Conservation (phyloP, 2,888 invertebrate genomes). For the Idaea straminata region DNA sequence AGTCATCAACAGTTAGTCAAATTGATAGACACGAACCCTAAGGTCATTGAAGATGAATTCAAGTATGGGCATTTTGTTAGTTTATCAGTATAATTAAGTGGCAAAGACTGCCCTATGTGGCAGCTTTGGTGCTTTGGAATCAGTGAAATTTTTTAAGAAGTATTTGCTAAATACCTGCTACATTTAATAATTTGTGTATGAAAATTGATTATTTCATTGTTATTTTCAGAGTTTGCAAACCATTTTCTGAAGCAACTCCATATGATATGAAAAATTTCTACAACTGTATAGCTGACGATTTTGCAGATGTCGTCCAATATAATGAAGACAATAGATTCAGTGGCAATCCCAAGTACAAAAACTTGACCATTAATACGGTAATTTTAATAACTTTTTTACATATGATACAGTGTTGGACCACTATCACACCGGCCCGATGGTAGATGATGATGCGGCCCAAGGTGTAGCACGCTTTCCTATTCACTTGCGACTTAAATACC, state of each 20-base stretch:
- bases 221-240: conserved; percentile 84
- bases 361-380: conserved; percentile 88
- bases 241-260: conserved; percentile 82
- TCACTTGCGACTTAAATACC: too few relatives aligned
- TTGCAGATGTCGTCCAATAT: conserved; percentile 96
- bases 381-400: conserved; percentile 11
- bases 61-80: conserved; percentile 50
- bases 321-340: conserved; percentile 93
- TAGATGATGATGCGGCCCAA: too few relatives aligned
- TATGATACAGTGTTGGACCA: too few relatives aligned
- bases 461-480: too few relatives aligned
- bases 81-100: too few relatives aligned
- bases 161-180: neutral
- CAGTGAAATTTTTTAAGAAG: neutral
- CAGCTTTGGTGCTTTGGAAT: too few relatives aligned
- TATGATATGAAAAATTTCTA: conserved; percentile 90
- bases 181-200: neutral
- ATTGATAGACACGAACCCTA: conserved; percentile 72
- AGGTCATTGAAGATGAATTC: conserved; percentile 85
- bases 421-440: too few relatives aligned
- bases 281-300: conserved; percentile 89
- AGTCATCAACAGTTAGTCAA: conserved; percentile 84
- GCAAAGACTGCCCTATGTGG: too few relatives aligned
- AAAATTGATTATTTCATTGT: neutral
- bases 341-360: conserved; percentile 78